Evolutionary conservation across 2,888 invertebrate genomes (phyloP), one percentile per base, ranked within the genome.

Genomic region (Trichogramma dendrolimi): DNA sequence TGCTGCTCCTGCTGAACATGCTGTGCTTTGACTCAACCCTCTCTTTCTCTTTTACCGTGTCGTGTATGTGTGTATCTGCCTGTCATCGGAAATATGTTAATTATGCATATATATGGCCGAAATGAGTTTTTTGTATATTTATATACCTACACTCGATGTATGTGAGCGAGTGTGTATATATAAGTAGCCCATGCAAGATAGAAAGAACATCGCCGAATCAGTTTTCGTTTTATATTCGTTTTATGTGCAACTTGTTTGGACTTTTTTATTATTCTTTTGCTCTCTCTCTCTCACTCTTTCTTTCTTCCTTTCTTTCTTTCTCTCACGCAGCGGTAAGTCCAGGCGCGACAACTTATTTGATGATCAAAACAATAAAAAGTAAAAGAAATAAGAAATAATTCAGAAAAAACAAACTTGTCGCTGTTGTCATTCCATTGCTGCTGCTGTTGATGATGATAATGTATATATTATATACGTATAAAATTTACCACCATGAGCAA

Each of bases 51-150:
- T 46, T 27, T 27, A 27, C 27, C 52, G 61, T 61, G 56, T 40
- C 11, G 51, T 10, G 56, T 71, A 71, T 71, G 27, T 27, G 27
- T 27, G 27, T 27, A 27, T 27, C 27, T 27, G 27, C 27, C 71
- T 66, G 50, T 5, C 58, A 70, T 71, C 70, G 61, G 61, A 64
- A 68, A 62, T 68, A 69, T 69, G 69, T 71, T 71, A 71, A 71
- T 71, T 71, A 64, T 58, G 66, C 64, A 59, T 27, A 14, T 14
- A 14, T 14, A 14, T 14, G 14, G 14, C 27, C 27, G 27, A 27
- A 27, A 27, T 27, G 27, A 27, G 27, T 27, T 27, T 27, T 27
- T 27, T 27, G 27, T 27, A 27, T 27, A 27, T 27, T 27, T 27
- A 27, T 27, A 27, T 27, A 27, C 27, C 27, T 27, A 27, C 27